Conservation (phyloP, 2,113 vertebrate genomes). For the Budorcas taxicolor region DNA sequence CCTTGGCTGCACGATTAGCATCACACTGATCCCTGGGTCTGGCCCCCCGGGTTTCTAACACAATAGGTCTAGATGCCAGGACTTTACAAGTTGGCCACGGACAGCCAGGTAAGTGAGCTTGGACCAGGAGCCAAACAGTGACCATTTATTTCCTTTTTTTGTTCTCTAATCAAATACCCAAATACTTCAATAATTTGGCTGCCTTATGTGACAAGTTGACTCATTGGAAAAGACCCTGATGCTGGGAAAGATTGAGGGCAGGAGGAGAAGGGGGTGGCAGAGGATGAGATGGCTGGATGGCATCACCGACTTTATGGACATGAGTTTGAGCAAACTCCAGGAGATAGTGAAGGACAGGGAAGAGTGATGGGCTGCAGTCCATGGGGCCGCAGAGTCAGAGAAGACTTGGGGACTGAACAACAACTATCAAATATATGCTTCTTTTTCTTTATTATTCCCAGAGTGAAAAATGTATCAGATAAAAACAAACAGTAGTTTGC, state of each 20-base stretch:
- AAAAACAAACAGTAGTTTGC: not conserved
- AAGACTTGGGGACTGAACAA: not conserved
- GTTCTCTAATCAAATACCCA: not conserved
- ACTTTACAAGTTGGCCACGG: not conserved
- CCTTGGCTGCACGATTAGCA: not conserved
- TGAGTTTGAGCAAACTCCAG: not conserved
- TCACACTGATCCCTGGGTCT: not conserved
- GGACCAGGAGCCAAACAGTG: not conserved
- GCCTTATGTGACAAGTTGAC: not conserved
- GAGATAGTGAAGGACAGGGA: not conserved
- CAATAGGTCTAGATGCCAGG: not conserved
- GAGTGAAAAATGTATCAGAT: slow-evolving; percentile 5
- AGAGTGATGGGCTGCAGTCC: not conserved
- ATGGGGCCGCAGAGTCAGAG: not conserved
- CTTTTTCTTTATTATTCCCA: not conserved
- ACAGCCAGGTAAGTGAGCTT: not conserved
- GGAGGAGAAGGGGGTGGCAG: not conserved
- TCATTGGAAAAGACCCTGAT: not conserved
- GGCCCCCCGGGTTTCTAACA: not conserved
- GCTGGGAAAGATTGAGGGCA: not conserved
- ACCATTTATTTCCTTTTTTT: not conserved
- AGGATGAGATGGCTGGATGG: not conserved
- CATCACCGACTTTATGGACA: not conserved
- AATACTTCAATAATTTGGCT: not conserved
- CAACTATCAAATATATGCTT: not conserved